Evolutionary conservation across 2,797 vertebrate genomes (phyloP).

Genomic region (Loriculus beryllinus): DNA sequence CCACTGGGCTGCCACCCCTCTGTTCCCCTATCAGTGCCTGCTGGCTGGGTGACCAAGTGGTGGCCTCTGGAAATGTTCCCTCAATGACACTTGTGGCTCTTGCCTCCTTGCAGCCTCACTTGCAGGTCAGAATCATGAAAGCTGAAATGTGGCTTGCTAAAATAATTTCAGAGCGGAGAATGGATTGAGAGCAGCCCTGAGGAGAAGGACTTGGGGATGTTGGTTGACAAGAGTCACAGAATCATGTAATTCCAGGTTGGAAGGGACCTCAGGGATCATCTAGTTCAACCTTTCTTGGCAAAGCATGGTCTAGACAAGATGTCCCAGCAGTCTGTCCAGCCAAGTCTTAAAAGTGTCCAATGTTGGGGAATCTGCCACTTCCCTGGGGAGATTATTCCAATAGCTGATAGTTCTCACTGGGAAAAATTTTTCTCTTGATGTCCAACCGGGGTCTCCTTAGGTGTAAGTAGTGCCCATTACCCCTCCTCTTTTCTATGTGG

Average conservation of each 20-base stretch:
- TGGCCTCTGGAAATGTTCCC: background rate
- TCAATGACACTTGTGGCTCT: background rate
- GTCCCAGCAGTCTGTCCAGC: background rate
- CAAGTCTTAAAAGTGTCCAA: background rate
- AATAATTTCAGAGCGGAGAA: background rate
- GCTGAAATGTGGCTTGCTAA: background rate
- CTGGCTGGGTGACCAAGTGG: background rate
- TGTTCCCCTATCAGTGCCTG: background rate
- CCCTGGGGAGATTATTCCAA: background rate
- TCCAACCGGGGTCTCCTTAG: background rate
- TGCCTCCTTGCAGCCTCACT: background rate
- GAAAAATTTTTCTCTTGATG: background rate
- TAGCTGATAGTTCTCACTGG: background rate
- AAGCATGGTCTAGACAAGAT: background rate
- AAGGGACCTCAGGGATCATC: background rate
- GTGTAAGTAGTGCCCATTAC: background rate
- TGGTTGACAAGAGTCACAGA: background rate
- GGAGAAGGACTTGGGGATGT: background rate
- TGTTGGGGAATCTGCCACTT: background rate
- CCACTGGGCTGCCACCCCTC: background rate
- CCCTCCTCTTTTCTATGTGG: background rate
- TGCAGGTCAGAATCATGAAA: background rate
- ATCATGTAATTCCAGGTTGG: background rate
- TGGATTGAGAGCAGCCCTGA: background rate
- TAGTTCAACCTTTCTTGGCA: background rate